These are phyloP conservation scores for Sabellastarte sp. DNA, from an alignment of 2,888 invertebrate genomes.

Conservation along the genomic window DNA sequence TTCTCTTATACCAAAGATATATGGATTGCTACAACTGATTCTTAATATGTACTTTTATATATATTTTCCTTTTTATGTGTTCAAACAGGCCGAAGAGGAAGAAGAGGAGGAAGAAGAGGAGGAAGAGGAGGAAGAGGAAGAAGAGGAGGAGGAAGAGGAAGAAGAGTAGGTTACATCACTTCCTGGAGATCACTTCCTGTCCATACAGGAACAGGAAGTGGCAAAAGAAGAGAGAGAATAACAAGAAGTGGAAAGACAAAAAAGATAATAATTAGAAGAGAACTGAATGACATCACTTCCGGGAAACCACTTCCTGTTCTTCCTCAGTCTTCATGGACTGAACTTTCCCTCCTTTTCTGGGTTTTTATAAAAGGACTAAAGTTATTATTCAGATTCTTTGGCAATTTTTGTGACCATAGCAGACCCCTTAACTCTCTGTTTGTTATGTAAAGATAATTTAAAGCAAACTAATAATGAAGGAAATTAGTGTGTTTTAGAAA, in stretches of 20 bases:
- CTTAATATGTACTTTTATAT: too few relatives aligned
- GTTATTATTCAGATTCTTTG: neutral
- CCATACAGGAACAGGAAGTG: neutral
- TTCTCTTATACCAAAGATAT: too few relatives aligned
- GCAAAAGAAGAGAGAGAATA: neutral
- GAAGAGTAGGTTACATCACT: neutral
- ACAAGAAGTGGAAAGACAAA: neutral
- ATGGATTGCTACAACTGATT: too few relatives aligned
- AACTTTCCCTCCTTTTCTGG: neutral
- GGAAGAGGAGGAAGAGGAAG: constrained; percentile 8
- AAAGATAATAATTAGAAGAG: neutral
- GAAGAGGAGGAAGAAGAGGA: constrained; percentile 12
- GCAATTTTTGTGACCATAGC: too few relatives aligned
- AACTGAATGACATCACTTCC: neutral
- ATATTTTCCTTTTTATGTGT: too few relatives aligned
- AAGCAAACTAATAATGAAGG: too few relatives aligned
- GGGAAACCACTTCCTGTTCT: neutral
- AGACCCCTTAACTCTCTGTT: too few relatives aligned
- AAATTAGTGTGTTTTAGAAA: too few relatives aligned
- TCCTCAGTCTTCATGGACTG: neutral
- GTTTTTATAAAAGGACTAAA: neutral
- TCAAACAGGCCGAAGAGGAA: too few relatives aligned
- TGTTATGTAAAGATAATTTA: too few relatives aligned
- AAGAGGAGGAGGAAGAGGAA: constrained; percentile 8
- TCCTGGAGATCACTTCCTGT: neutral